phyloP scores from a whole-genome alignment of 2,797 vertebrate species.

The Spea hammondii region DNA sequence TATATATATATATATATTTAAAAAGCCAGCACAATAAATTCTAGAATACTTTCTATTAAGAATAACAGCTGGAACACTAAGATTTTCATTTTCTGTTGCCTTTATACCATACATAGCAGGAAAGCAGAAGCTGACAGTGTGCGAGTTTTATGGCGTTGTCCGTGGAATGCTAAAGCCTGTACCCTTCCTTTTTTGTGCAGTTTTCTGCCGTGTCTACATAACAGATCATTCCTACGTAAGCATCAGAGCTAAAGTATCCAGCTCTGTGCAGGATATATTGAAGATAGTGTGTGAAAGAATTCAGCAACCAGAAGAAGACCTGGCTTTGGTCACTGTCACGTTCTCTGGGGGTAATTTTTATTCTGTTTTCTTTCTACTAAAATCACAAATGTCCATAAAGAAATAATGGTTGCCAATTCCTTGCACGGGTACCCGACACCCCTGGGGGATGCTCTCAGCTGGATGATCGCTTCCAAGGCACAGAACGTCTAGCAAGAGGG shows the following conservation, averaged over 20 bases:
- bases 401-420: constrained; percentile 51
- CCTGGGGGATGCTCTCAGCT: constrained; percentile 59
- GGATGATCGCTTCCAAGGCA: constrained; percentile 64
- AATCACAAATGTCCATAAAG: constrained; percentile 39
- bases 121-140: constrained; percentile 24
- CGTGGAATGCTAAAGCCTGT: constrained; percentile 34
- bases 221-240: constrained; percentile 91
- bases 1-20: too few relatives aligned
- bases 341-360: constrained; percentile 83
- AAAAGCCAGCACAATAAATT: too few relatives aligned
- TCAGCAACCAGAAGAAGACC: constrained; percentile 78
- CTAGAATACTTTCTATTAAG: neutral
- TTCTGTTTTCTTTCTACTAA: constrained; percentile 46
- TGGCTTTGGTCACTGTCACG: constrained; percentile 78
- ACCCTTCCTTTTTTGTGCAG: constrained; percentile 66
- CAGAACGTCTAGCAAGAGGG: constrained; percentile 59
- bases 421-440: constrained; percentile 45
- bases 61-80: neutral
- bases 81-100: constrained; percentile 18
- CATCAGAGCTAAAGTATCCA: constrained; percentile 76
- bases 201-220: constrained; percentile 87
- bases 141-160: constrained; percentile 37
- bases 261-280: constrained; percentile 82
- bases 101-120: constrained; percentile 49
- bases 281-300: constrained; percentile 85